phyloP scores from a whole-genome alignment of 2,888 invertebrate species.

The Carpatolechia fugitivella region DNA sequence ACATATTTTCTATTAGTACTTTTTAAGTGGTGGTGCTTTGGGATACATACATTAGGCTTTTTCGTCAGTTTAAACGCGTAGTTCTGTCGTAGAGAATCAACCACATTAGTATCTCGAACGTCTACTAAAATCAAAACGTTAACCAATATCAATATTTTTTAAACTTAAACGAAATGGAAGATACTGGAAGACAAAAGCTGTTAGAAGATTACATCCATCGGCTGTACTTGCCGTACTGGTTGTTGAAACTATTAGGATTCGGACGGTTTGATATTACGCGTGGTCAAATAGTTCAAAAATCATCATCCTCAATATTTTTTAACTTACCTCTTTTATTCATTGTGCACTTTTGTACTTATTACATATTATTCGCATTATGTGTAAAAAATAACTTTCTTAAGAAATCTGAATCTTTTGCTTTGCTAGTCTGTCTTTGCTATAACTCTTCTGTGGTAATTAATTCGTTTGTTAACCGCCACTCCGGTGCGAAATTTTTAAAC shows the following conservation, averaged over 20 bases:
- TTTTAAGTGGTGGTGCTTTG: too few relatives aligned
- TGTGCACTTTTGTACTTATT: constrained; percentile 27
- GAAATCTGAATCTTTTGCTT: constrained; percentile 38
- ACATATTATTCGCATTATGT: constrained; percentile 35
- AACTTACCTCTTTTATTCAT: constrained; percentile 31
- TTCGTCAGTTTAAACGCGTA: too few relatives aligned
- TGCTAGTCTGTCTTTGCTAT: constrained; percentile 34
- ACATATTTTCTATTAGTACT: too few relatives aligned
- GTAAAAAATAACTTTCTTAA: constrained; percentile 32
- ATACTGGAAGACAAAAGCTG: constrained; percentile 27
- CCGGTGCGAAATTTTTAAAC: constrained; percentile 37
- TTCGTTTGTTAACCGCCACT: constrained; percentile 37
- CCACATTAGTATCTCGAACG: too few relatives aligned
- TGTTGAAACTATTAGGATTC: constrained; percentile 40
- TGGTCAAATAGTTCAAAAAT: constrained; percentile 35
- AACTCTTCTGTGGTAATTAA: constrained; percentile 38
- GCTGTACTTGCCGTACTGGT: constrained; percentile 27
- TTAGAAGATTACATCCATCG: constrained; percentile 36
- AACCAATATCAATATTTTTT: too few relatives aligned
- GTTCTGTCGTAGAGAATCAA: too few relatives aligned
- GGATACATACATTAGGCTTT: too few relatives aligned
- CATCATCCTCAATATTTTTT: constrained; percentile 23
- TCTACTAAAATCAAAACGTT: too few relatives aligned
- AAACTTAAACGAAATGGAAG: constrained; percentile 21
- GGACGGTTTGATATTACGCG: constrained; percentile 44